Evolutionary conservation across 2,888 invertebrate species (phyloP).

Genomic region (Nysson spinosus): DNA sequence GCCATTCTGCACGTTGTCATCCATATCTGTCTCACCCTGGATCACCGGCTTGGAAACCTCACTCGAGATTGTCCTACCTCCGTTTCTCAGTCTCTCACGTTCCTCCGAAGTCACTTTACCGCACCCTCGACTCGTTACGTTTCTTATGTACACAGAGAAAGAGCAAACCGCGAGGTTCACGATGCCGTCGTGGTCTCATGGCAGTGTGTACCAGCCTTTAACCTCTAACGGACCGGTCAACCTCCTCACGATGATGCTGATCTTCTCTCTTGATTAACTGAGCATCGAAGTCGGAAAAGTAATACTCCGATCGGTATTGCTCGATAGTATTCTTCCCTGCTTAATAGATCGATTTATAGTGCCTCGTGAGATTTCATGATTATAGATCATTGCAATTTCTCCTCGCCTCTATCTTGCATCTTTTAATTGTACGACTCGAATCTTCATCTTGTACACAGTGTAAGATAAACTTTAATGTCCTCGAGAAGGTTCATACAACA

Average conservation of each 20-base stretch:
- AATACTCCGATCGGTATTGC: slow-evolving; percentile 28
- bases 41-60: slow-evolving; percentile 26
- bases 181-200: slow-evolving; percentile 31
- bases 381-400: too few relatives aligned
- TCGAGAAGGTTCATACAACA: too few relatives aligned
- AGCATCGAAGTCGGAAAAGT: slow-evolving; percentile 30
- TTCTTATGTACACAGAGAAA: slow-evolving; percentile 25
- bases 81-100: slow-evolving; percentile 15
- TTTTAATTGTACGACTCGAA: too few relatives aligned
- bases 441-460: too few relatives aligned
- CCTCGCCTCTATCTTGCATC: too few relatives aligned
- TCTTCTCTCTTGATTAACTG: slow-evolving; percentile 42
- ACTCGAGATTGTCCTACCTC: slow-evolving; percentile 26
- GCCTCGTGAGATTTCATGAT: neutral
- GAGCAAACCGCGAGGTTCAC: slow-evolving; percentile 33
- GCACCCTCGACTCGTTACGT: slow-evolving; percentile 27
- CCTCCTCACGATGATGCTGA: slow-evolving; percentile 46
- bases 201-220: slow-evolving; percentile 61
- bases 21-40: slow-evolving; percentile 61
- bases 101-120: slow-evolving; percentile 21
- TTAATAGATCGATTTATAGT: neutral
- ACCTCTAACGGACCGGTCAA: slow-evolving; percentile 67
- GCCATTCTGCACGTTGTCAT: slow-evolving; percentile 65
- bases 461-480: too few relatives aligned
- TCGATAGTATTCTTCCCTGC: slow-evolving; percentile 18